Conservation (phyloP, 2,113 vertebrate species). For the Engraulis encrasicolus region DNA sequence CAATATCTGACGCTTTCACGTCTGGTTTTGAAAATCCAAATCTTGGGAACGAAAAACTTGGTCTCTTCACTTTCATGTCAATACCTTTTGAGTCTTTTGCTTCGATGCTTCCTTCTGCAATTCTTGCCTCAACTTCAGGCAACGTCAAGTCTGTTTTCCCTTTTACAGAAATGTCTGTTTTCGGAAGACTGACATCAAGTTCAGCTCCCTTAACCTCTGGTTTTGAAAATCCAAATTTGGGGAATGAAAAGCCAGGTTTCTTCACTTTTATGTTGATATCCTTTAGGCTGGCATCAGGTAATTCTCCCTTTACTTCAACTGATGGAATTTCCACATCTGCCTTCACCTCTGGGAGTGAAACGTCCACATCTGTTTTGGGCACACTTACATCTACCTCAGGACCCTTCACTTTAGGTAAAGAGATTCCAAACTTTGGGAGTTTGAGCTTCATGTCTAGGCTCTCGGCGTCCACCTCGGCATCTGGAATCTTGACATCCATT, state of each 20-base stretch:
- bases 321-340: conserved; percentile 11
- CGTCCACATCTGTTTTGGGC: conserved; percentile 9
- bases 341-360: conserved; percentile 9
- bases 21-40: conserved; percentile 38
- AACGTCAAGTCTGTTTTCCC: conserved; percentile 9
- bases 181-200: conserved; percentile 3
- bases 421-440: conserved; percentile 48
- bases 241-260: conserved; percentile 16
- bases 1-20: conserved; percentile 1
- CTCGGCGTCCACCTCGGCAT: conserved; percentile 11
- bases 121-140: conserved; percentile 40
- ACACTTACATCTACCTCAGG: conserved; percentile 34
- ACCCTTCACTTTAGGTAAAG: conserved; percentile 31
- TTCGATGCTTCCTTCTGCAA: conserved; percentile 12
- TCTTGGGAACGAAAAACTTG: conserved; percentile 43
- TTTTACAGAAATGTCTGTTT: neutral
- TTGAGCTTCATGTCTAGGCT: conserved; percentile 26
- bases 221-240: conserved; percentile 27
- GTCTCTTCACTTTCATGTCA: conserved; percentile 4
- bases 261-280: conserved; percentile 35
- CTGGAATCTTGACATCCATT: conserved; percentile 1
- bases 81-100: neutral
- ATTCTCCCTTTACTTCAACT: conserved; percentile 36
- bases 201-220: neutral
- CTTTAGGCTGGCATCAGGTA: conserved; percentile 21